A percentile compares a stretch with the other conserved stretches of the same genome.
phyloP scores from a whole-genome alignment of 2,888 invertebrate species.

The Xestoiulus laeticollis region DNA sequence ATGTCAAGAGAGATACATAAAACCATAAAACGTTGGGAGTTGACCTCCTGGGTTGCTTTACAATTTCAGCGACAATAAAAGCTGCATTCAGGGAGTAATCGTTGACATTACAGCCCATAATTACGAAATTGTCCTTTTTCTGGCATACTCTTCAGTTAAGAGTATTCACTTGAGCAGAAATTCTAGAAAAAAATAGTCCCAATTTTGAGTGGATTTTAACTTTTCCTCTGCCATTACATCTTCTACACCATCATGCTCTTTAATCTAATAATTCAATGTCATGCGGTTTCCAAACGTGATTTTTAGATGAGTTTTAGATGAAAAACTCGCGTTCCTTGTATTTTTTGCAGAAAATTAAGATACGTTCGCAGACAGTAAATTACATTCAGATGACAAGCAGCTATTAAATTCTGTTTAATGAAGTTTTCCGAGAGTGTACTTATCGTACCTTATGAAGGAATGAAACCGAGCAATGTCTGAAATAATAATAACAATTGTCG shows the following conservation, averaged over 20 bases:
- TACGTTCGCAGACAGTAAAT: background rate
- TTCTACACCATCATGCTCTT: background rate
- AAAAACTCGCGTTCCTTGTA: background rate
- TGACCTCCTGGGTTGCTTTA: constrained; percentile 12
- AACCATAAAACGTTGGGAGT: constrained; percentile 12
- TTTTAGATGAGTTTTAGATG: background rate
- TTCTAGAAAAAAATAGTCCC: background rate
- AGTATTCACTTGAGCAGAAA: background rate
- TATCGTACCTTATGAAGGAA: background rate
- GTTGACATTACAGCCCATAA: background rate
- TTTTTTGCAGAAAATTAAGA: background rate
- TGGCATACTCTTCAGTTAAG: background rate
- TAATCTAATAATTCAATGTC: constrained; percentile 20
- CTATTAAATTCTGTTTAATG: background rate
- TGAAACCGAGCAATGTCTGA: background rate
- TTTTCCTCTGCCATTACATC: background rate
- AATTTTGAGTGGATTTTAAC: background rate
- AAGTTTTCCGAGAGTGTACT: background rate
- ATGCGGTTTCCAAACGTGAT: constrained; percentile 12
- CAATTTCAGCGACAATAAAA: constrained; percentile 19
- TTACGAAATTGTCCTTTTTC: constrained; percentile 3
- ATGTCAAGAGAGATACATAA: background rate
- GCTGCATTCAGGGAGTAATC: background rate
- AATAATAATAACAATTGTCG: constrained; percentile 26
- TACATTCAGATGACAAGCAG: constrained; percentile 1